A percentile compares a stretch with the other conserved stretches of the same genome.
These are phyloP conservation scores for Mormyrops attenuatus DNA, from an alignment of 2,797 vertebrate genomes.

Conservation along the genomic window DNA sequence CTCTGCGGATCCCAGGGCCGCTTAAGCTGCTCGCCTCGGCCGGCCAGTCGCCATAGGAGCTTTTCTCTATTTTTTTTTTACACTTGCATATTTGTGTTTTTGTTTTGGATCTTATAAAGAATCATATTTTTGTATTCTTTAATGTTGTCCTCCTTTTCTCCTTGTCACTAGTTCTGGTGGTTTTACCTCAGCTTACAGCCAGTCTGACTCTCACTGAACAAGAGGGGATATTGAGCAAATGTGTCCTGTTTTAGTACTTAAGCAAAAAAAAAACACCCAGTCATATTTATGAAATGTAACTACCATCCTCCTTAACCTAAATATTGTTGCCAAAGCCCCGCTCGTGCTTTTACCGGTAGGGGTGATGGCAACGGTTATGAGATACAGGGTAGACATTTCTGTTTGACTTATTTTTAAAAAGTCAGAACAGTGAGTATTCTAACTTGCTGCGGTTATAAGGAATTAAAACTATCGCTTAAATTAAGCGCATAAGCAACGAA, in stretches of 20 bases:
- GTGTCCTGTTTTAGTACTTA: background rate
- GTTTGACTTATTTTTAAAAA: background rate
- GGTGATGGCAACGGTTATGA: background rate
- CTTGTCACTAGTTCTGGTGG: background rate
- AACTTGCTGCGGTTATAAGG: background rate
- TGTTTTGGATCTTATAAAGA: constrained; percentile 84
- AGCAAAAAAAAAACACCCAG: background rate
- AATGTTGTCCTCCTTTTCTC: background rate
- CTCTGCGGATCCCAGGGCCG: constrained; percentile 82
- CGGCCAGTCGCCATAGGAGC: constrained; percentile 65
- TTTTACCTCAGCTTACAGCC: background rate
- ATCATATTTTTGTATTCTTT: constrained; percentile 94
- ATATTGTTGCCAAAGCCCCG: background rate
- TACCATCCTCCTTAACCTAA: background rate
- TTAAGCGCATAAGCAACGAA: background rate
- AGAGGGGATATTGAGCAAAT: background rate
- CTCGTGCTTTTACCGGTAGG: background rate
- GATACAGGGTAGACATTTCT: background rate
- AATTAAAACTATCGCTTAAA: no score
- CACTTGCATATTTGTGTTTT: constrained; percentile 72
- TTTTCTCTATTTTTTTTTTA: constrained; percentile 96
- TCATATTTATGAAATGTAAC: background rate
- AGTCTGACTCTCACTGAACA: background rate
- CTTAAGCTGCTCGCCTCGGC: constrained; percentile 47
- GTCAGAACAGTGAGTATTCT: background rate